Percentiles rank a stretch among this genome's conserved stretches.
phyloP scores from a whole-genome alignment of 2,888 invertebrate species.

The Laspeyria flexula region DNA sequence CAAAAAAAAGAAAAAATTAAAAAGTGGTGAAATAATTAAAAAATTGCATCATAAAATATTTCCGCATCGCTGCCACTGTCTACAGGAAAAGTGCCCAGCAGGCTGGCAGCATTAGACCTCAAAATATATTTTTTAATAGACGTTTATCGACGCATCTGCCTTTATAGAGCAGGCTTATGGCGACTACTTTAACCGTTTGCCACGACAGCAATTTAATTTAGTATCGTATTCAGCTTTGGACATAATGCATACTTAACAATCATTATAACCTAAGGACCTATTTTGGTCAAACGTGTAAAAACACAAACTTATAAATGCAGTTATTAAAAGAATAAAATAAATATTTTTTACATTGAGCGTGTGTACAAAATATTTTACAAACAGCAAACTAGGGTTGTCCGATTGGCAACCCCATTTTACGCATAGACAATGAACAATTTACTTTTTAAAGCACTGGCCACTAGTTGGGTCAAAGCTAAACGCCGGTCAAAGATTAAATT shows the following conservation, averaged over 20 bases:
- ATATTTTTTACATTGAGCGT: slow-evolving; percentile 9
- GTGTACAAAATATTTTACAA: slow-evolving; percentile 13
- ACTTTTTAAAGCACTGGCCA: slow-evolving; percentile 48
- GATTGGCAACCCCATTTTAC: slow-evolving; percentile 53
- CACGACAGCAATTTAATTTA: too few species aligned
- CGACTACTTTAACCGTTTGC: too few species aligned
- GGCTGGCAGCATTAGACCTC: too few species aligned
- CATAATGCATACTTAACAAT: background rate
- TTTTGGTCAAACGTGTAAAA: slow-evolving; percentile 16
- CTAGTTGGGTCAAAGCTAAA: slow-evolving; percentile 46
- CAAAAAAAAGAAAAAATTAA: too few species aligned
- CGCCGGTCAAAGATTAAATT: slow-evolving; percentile 39
- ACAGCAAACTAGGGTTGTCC: slow-evolving; percentile 23
- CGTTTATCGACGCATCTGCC: too few species aligned
- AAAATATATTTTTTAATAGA: too few species aligned
- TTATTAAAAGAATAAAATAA: slow-evolving; percentile 1
- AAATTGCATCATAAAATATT: too few species aligned
- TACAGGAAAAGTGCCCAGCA: too few species aligned
- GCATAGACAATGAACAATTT: slow-evolving; percentile 62
- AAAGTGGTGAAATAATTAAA: too few species aligned
- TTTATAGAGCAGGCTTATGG: too few species aligned
- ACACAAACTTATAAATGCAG: slow-evolving; percentile 1
- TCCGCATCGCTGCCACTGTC: too few species aligned
- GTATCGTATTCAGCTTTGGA: too few species aligned
- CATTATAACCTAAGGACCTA: background rate